phyloP scores from a whole-genome alignment of 1,140 invertebrate genomes.

The Euglossa dilemma region DNA sequence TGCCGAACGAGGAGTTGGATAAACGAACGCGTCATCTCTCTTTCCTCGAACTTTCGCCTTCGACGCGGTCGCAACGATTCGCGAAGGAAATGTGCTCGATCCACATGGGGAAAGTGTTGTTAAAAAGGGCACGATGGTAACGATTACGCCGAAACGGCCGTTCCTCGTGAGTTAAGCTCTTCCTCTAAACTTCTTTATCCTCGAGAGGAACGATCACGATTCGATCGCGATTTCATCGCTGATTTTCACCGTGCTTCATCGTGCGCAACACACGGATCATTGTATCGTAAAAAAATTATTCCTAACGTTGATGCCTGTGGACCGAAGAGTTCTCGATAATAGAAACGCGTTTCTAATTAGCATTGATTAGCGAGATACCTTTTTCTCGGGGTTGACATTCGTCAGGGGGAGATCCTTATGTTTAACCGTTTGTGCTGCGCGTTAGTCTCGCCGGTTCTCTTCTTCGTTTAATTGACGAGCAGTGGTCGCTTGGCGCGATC shows the following conservation, averaged over 20 bases:
- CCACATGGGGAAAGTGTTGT: not conserved
- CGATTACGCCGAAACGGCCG: not conserved
- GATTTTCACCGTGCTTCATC: not conserved
- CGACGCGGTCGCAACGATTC: not conserved
- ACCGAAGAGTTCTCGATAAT: constrained; percentile 1
- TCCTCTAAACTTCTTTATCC: too few species aligned
- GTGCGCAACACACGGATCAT: not conserved
- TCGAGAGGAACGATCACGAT: not conserved
- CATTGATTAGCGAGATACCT: constrained; percentile 29
- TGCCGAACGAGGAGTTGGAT: not conserved
- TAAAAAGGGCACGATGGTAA: constrained; percentile 1
- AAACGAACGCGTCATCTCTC: not conserved
- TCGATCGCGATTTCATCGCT: not conserved
- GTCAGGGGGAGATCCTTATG: not conserved
- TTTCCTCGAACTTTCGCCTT: not conserved
- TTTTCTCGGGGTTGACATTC: constrained; percentile 8
- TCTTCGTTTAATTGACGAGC: constrained; percentile 50
- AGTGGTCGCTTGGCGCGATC: constrained; percentile 12
- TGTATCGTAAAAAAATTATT: constrained; percentile 54
- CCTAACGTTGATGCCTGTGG: constrained; percentile 19
- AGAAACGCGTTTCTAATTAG: constrained; percentile 20
- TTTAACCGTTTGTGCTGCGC: constrained; percentile 23
- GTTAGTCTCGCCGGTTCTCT: constrained; percentile 16
- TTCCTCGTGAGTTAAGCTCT: not conserved
- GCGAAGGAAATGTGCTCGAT: not conserved